A percentile compares a stretch with the other conserved stretches of the same genome.
Evolutionary conservation across 2,113 vertebrate genomes (phyloP).

Genomic region (Calcarius ornatus): DNA sequence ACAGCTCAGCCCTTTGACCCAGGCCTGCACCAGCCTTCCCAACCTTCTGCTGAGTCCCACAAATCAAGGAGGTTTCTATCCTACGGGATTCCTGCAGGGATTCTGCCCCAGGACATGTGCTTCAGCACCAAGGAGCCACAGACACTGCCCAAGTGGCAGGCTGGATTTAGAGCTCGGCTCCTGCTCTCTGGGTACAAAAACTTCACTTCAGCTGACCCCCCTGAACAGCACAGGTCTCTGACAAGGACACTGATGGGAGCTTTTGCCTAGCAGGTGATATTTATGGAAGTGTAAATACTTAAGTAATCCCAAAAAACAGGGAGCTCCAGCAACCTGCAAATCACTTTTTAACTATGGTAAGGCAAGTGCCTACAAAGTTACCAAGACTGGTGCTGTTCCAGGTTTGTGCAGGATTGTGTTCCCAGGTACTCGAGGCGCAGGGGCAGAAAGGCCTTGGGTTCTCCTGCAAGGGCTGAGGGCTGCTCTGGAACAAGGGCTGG

Average conservation of each 20-base stretch:
- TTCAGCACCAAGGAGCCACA: conserved; percentile 8
- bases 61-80: neutral
- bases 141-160: neutral
- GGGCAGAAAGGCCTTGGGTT: neutral
- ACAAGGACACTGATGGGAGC: neutral
- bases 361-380: neutral
- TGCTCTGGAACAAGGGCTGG: neutral
- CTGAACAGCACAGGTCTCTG: neutral
- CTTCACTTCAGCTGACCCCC: neutral
- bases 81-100: neutral
- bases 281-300: conserved; percentile 5
- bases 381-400: neutral
- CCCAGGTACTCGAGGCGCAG: neutral
- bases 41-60: neutral
- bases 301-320: neutral
- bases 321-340: conserved; percentile 3
- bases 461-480: neutral
- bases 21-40: neutral
- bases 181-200: neutral
- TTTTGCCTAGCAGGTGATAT: conserved; percentile 11
- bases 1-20: neutral
- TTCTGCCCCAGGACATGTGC: neutral
- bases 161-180: neutral
- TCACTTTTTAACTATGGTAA: neutral
- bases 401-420: neutral